Evolutionary conservation across 2,113 vertebrate genomes (phyloP).

Genomic region (Pheucticus melanocephalus): DNA sequence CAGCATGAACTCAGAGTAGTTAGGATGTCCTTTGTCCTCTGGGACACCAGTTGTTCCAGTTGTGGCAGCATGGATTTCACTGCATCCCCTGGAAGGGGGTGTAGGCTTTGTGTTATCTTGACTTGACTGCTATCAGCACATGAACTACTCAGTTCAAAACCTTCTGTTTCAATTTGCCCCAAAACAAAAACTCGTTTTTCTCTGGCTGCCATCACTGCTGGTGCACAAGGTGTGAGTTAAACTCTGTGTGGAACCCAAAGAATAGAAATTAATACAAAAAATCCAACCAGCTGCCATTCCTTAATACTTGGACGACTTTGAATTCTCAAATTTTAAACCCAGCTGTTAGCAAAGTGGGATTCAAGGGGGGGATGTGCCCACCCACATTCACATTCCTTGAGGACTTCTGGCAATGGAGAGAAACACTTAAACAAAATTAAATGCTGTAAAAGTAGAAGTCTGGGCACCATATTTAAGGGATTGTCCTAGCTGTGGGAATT

Average conservation of each 20-base stretch:
- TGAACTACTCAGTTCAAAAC: background rate
- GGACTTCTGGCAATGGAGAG: background rate
- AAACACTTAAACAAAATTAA: background rate
- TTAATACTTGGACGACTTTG: background rate
- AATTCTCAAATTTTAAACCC: background rate
- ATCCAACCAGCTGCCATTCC: background rate
- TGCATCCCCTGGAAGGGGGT: background rate
- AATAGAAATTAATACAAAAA: background rate
- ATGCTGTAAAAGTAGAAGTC: background rate
- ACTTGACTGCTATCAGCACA: background rate
- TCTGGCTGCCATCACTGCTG: background rate
- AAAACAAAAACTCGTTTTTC: background rate
- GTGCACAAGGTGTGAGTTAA: background rate
- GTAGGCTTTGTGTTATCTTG: background rate
- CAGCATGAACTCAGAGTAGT: background rate
- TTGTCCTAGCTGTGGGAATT: background rate
- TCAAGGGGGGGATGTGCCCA: background rate
- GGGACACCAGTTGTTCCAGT: background rate
- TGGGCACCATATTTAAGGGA: background rate
- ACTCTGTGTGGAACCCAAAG: background rate
- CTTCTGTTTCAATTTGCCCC: background rate
- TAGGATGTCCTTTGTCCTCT: background rate
- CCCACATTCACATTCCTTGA: background rate
- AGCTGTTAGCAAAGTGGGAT: background rate
- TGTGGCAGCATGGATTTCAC: background rate